Evolutionary conservation across 2,797 vertebrate species (phyloP), one percentile per base, ranked within the genome.

Genomic region (Rousettus madagascariensis): DNA sequence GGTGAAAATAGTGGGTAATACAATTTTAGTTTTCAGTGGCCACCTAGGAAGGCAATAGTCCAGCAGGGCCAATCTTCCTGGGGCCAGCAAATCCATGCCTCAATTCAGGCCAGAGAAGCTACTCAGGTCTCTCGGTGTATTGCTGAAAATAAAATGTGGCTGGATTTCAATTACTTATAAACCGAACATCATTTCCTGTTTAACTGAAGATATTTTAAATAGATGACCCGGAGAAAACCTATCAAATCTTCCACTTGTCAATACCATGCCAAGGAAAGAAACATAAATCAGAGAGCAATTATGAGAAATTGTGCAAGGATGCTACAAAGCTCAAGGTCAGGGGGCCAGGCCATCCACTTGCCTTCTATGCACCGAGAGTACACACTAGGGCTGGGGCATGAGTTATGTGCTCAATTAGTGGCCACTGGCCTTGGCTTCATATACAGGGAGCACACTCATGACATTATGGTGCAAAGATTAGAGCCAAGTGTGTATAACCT

Each of bases 201-300:
- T 88, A 86, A 94, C 57, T 24, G 36, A 89, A 63, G 66, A 59
- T 49, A 26, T 33, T 49, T 77, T 84, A 93, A 90, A 86, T 84
- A 95, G 82, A 72, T 26, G 96, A 83, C 82, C 55, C 71, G 26
- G 16, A 75, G 71, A 83, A 59, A 77, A 72, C n/a, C 96, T 80
- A 75, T 94, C 91, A 86, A 53, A 71, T 68, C 57, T 89, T 85
- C 79, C 41, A 1, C 63, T 82, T 88, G 49, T 95, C 96, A 82
- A 95, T 91, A 89, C 51, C 69, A 80, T 22, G 13, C 57, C 59
- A 75, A 94, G 53, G 68, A 86, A 88, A 65, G 71, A 10, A 74
- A n/a, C 43, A 82, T 90, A 92, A 71, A 94, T 93, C 92, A 84
- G 51, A 92, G 17, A 90, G 65, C 36, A 10, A 13, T 61, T 28